These are phyloP conservation scores for Spodoptera frugiperda DNA, from an alignment of 1,140 invertebrate species.

Conservation along the genomic window DNA sequence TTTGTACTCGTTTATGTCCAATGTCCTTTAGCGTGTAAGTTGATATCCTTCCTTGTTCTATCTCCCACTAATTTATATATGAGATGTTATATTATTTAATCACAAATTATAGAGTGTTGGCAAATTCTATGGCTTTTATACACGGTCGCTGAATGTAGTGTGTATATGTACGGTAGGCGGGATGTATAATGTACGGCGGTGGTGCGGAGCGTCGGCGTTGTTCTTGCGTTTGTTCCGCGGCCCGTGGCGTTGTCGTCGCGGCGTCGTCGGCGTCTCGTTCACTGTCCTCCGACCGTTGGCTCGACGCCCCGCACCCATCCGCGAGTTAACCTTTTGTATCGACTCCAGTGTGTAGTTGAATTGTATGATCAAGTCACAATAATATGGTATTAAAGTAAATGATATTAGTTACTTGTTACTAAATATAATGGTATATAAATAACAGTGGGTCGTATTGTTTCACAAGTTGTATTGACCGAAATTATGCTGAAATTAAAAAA, in stretches of 20 bases:
- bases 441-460: slow-evolving; percentile 75
- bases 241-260: neutral
- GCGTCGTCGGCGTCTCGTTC: neutral
- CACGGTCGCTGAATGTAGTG: slow-evolving; percentile 78
- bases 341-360: slow-evolving; percentile 77
- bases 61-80: slow-evolving; percentile 48
- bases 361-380: slow-evolving; percentile 78
- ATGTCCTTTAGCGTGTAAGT: slow-evolving; percentile 38
- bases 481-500: slow-evolving; percentile 78
- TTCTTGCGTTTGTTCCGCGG: neutral
- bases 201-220: slow-evolving; percentile 54
- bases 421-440: slow-evolving; percentile 72
- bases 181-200: slow-evolving; percentile 65
- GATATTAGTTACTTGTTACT: slow-evolving; percentile 84
- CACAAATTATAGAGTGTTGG: slow-evolving; percentile 65
- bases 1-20: slow-evolving; percentile 26
- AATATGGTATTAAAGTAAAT: slow-evolving; percentile 77
- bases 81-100: slow-evolving; percentile 59
- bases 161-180: slow-evolving; percentile 74
- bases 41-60: slow-evolving; percentile 44
- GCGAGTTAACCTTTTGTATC: slow-evolving; percentile 71
- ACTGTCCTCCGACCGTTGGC: slow-evolving; percentile 34
- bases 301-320: slow-evolving; percentile 65
- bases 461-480: slow-evolving; percentile 80
- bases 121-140: slow-evolving; percentile 74